Percentiles rank a stretch among this genome's conserved stretches.
Evolutionary conservation across 2,113 vertebrate genomes (phyloP).

Genomic region (Paramisgurnus dabryanus): DNA sequence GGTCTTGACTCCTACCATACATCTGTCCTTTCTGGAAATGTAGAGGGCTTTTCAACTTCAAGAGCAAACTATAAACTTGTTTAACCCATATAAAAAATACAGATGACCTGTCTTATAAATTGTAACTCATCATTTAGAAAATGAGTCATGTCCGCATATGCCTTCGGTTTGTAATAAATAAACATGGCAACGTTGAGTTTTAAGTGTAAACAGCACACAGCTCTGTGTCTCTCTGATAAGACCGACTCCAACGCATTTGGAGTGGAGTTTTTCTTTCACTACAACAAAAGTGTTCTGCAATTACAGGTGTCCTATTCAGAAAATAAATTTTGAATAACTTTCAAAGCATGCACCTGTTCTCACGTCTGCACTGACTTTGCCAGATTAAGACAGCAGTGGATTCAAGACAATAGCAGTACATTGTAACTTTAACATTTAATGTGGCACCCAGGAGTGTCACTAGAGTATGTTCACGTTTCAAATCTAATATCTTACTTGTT

Average conservation of each 20-base stretch:
- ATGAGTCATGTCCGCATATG: not conserved
- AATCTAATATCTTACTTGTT: too few species aligned
- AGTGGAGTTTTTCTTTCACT: slow-evolving; percentile 36
- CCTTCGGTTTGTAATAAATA: slow-evolving; percentile 49
- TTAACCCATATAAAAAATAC: not conserved
- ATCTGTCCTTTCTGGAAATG: too few species aligned
- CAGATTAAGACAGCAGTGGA: not conserved
- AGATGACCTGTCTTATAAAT: too few species aligned
- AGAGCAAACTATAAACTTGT: not conserved
- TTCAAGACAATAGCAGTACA: too few species aligned
- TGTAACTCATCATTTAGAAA: slow-evolving; percentile 37
- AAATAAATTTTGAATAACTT: not conserved
- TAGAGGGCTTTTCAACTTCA: too few species aligned
- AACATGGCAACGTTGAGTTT: slow-evolving; percentile 2
- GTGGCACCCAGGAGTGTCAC: too few species aligned
- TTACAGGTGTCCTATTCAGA: not conserved
- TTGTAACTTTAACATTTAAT: too few species aligned
- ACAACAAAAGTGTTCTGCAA: not conserved
- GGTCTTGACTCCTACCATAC: too few species aligned
- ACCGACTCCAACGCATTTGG: slow-evolving; percentile 52
- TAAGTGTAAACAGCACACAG: slow-evolving; percentile 46
- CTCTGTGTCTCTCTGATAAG: slow-evolving; percentile 51
- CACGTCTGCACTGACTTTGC: not conserved
- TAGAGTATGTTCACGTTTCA: not conserved
- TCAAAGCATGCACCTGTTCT: not conserved